These are phyloP conservation scores for Seriola aureovittata DNA, from an alignment of 2,113 vertebrate genomes.

Conservation along the genomic window DNA sequence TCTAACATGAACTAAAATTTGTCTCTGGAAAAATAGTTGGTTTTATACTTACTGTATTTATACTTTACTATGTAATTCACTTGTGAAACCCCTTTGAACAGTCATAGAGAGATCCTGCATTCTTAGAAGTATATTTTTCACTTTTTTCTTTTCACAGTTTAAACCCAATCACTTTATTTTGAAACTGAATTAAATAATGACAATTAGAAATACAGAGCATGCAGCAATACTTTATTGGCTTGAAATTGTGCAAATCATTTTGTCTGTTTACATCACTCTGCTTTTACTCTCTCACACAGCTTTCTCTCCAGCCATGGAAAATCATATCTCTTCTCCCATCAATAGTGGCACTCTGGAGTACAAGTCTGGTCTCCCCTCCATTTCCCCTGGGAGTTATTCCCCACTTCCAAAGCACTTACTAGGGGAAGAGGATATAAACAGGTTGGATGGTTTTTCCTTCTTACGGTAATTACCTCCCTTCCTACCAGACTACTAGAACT, in stretches of 20 bases:
- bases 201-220: neutral
- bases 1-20: too few relatives aligned
- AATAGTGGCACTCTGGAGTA: conserved; percentile 97
- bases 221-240: neutral
- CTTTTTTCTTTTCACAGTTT: too few relatives aligned
- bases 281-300: conserved; percentile 73
- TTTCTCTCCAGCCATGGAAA: conserved; percentile 96
- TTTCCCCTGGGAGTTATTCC: conserved; percentile 95
- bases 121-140: neutral
- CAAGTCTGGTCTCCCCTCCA: conserved; percentile 91
- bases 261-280: neutral
- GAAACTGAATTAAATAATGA: neutral
- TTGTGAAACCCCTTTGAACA: too few relatives aligned
- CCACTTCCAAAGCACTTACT: conserved; percentile 96
- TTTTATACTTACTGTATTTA: too few relatives aligned
- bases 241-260: neutral
- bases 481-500: conserved; percentile 62
- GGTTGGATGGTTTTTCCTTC: conserved; percentile 92
- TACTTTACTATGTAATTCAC: too few relatives aligned
- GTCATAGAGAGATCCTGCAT: neutral
- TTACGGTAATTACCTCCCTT: conserved; percentile 84
- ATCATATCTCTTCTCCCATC: conserved; percentile 91
- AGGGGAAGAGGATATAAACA: conserved; percentile 96
- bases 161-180: too few relatives aligned
- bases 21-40: too few relatives aligned